phyloP scores from a whole-genome alignment of 1,140 invertebrate species.

The Grapholita molesta region DNA sequence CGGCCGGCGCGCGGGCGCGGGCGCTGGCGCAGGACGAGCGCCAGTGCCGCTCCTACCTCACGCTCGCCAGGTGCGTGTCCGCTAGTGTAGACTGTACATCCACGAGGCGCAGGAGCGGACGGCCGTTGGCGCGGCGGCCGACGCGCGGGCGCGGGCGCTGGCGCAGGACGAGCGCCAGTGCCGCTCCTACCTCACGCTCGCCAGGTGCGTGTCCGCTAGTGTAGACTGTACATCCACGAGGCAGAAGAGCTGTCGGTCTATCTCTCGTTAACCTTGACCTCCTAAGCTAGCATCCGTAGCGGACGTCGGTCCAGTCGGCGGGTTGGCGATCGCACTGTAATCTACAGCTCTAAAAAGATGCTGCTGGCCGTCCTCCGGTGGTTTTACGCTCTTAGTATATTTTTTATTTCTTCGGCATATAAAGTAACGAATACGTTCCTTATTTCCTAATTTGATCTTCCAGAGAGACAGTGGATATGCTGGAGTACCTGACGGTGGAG shows the following conservation, averaged over 20 bases:
- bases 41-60: slow-evolving; percentile 96
- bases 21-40: slow-evolving; percentile 94
- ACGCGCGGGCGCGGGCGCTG: slow-evolving; percentile 87
- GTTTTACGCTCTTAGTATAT: no score
- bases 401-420: no score
- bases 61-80: slow-evolving; percentile 84
- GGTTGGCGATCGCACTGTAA: no score
- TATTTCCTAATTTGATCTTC: slow-evolving; percentile 9
- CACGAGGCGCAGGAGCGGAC: slow-evolving; percentile 94
- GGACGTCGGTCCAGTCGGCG: no score
- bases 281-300: no score
- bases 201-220: slow-evolving; percentile 74
- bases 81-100: no score
- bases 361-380: no score
- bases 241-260: slow-evolving; percentile 88
- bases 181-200: slow-evolving; percentile 95
- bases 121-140: slow-evolving; percentile 84
- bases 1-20: slow-evolving; percentile 85
- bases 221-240: no score
- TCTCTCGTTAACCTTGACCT: no score
- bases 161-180: slow-evolving; percentile 95
- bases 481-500: slow-evolving; percentile 96
- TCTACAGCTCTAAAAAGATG: no score
- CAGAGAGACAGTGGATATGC: slow-evolving; percentile 97
- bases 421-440: background rate